Evolutionary conservation across 2,888 invertebrate species (phyloP).

Genomic region (Phengaris arion): DNA sequence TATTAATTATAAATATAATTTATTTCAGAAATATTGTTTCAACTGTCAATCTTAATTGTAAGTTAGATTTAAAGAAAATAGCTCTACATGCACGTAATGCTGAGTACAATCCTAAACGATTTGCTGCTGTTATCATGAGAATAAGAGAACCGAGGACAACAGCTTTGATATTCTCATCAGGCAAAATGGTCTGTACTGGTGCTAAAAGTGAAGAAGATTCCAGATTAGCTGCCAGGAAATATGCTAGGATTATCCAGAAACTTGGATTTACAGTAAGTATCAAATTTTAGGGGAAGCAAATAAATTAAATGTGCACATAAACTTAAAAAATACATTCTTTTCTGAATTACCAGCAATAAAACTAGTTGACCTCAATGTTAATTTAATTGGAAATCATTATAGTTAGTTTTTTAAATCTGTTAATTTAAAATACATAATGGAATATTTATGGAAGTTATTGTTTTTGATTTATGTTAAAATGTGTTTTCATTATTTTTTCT

Average conservation of each 20-base stretch:
- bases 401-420: too few species aligned
- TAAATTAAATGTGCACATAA: not conserved
- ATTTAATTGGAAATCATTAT: too few species aligned
- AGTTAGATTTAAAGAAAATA: slow-evolving; percentile 97
- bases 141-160: slow-evolving; percentile 92
- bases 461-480: not conserved
- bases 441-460: too few species aligned
- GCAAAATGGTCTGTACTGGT: slow-evolving; percentile 92
- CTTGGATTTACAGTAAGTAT: slow-evolving; percentile 84
- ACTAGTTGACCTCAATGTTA: too few species aligned
- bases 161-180: slow-evolving; percentile 87
- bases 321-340: too few species aligned
- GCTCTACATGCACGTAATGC: slow-evolving; percentile 98
- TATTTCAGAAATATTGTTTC: slow-evolving; percentile 95
- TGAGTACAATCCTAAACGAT: slow-evolving; percentile 99
- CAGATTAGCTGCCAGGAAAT: slow-evolving; percentile 88
- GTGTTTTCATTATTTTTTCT: slow-evolving; percentile 31
- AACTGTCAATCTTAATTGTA: slow-evolving; percentile 97
- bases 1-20: not conserved
- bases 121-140: slow-evolving; percentile 99
- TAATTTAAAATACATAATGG: too few species aligned
- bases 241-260: slow-evolving; percentile 91
- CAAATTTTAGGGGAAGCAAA: not conserved
- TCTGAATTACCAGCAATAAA: too few species aligned
- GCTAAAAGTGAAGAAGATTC: slow-evolving; percentile 90